A percentile compares a stretch with the other conserved stretches of the same genome.
phyloP scores from a whole-genome alignment of 2,113 vertebrate genomes.

The Rhinolophus ferrumequinum region DNA sequence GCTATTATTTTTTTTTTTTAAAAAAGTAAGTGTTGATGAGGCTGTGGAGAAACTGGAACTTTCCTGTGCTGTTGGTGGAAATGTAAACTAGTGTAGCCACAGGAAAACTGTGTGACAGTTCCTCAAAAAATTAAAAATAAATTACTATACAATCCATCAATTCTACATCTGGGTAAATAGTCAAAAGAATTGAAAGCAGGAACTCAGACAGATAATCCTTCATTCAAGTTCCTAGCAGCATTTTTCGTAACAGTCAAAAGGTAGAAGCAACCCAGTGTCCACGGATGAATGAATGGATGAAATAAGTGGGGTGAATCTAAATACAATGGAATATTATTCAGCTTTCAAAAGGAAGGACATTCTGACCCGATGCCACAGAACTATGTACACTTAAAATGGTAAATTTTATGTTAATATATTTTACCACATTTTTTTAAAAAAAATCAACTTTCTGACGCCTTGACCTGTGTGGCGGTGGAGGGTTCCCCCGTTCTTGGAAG shows the following conservation, averaged over 20 bases:
- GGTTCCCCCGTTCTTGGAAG: background rate
- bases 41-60: background rate
- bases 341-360: background rate
- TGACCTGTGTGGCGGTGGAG: background rate
- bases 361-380: background rate
- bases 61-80: background rate
- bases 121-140: background rate
- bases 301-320: accelerated
- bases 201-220: background rate
- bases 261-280: background rate
- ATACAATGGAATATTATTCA: background rate
- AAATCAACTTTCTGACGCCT: background rate
- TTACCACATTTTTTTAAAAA: background rate
- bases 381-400: background rate
- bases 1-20: background rate
- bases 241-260: background rate
- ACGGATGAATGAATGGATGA: too few species aligned
- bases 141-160: background rate
- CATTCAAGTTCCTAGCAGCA: accelerated
- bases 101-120: background rate
- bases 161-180: background rate
- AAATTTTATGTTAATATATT: background rate
- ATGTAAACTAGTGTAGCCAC: background rate
- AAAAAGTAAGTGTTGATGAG: background rate
- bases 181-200: background rate